Evolutionary conservation across 2,113 vertebrate genomes (phyloP).

Genomic region (Dolichotis patagonum): DNA sequence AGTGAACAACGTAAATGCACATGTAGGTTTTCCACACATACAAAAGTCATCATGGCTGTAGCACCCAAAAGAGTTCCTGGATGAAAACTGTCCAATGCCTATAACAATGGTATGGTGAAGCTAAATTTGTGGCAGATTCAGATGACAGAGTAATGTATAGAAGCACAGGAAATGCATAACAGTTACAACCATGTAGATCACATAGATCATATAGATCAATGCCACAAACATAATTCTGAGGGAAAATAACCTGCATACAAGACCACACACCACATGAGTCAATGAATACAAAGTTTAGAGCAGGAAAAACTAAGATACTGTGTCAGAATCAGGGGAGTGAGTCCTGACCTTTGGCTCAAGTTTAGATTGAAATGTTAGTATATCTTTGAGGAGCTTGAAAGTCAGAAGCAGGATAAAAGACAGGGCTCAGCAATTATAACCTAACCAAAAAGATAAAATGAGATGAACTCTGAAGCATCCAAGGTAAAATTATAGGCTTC

Average conservation of each 20-base stretch:
- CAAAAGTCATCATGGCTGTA: background rate
- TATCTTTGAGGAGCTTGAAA: background rate
- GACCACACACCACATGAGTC: accelerated
- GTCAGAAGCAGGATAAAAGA: background rate
- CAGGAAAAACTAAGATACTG: background rate
- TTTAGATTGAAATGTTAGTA: background rate
- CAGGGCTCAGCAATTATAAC: background rate
- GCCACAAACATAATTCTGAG: background rate
- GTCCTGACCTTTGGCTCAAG: background rate
- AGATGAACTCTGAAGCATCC: background rate
- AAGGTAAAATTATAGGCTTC: background rate
- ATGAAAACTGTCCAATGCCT: background rate
- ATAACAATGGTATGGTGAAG: background rate
- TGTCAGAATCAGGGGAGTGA: background rate
- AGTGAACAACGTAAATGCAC: background rate
- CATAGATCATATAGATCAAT: background rate
- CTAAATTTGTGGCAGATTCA: background rate
- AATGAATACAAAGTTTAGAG: background rate
- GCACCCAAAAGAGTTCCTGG: background rate
- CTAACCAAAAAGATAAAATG: background rate
- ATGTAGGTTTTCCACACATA: background rate
- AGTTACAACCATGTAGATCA: background rate
- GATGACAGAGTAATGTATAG: background rate
- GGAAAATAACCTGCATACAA: background rate
- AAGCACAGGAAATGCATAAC: background rate